Percentiles rank a stretch among this genome's conserved stretches.
Evolutionary conservation across 2,113 vertebrate species (phyloP).

Genomic region (Seriola quinqueradiata): DNA sequence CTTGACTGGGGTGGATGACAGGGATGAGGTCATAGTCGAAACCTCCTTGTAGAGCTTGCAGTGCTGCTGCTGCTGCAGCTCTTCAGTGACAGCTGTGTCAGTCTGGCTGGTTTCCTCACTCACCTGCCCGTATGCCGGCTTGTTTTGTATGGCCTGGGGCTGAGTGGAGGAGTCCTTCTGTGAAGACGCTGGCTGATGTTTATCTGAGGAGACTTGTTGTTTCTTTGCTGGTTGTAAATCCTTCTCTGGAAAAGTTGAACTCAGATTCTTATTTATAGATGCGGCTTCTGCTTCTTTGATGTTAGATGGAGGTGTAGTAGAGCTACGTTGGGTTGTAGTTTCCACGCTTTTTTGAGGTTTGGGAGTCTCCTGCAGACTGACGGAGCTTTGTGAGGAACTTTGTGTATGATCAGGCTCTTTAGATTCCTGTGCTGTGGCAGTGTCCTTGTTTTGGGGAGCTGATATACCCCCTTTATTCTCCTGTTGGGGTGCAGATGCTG

Average conservation of each 20-base stretch:
- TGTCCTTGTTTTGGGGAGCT: constrained; percentile 34
- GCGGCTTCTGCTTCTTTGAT: constrained; percentile 28
- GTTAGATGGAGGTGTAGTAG: constrained; percentile 22
- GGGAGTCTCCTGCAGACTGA: constrained; percentile 27
- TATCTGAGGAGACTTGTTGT: constrained; percentile 56
- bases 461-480: constrained; percentile 29
- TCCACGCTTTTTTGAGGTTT: constrained; percentile 34
- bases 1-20: constrained; percentile 60
- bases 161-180: constrained; percentile 34
- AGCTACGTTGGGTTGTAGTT: constrained; percentile 7
- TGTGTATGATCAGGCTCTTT: constrained; percentile 51
- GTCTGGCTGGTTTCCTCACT: constrained; percentile 54
- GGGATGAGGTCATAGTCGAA: constrained; percentile 89
- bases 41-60: constrained; percentile 78
- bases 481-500: constrained; percentile 29
- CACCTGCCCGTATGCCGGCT: constrained; percentile 59
- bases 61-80: constrained; percentile 75
- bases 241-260: constrained; percentile 33
- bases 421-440: constrained; percentile 38
- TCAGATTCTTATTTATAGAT: constrained; percentile 48
- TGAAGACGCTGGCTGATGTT: constrained; percentile 58
- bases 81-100: constrained; percentile 71
- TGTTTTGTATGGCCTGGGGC: constrained; percentile 64
- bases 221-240: constrained; percentile 44
- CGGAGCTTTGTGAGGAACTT: constrained; percentile 35